Base-by-base conservation (phyloP, 1,140 invertebrate genomes). In the Psix sp. region DNA sequence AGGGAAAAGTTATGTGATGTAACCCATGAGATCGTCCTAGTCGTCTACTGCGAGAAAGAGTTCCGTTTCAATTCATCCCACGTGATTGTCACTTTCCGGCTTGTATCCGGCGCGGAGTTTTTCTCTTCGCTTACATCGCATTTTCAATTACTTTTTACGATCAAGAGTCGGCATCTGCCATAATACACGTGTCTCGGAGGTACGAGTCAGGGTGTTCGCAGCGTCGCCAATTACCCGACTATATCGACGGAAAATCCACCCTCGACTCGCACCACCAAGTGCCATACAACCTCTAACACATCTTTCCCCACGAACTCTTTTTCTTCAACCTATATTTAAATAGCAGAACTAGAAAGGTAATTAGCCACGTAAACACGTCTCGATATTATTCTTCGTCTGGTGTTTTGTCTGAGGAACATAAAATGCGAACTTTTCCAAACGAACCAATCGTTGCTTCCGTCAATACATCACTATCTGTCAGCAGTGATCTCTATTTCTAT, bases 41-140 rank as follows among this genome's bases (percentile, higher is more conserved):
- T 52, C 74, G 80, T 83, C 80, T 78, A 80, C 81, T 82, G 84
- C 84, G 81, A 83, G 77, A 79, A 75, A 77, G 73, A 39, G 75
- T 78, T 52, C 71, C 60, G 80, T 49, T 75, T 54, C 74, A 77
- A 80, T 77, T 57, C 63, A 29, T 62, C 63, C 49, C 48, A 66
- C 33, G 74, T 84, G 83, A 85, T 85, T 85, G 84, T 85, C 84
- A 85, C 83, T 85, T 85, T 84, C 84, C 84, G 84, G 84, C 78
- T 39, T 42, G 68, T 79, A 79, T 85, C 82, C 80, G 80, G 79
- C 43, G 52, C 74, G 52, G 21, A 68, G 52, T 82, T 82, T 83
- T 82, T 81, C 80, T 80, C 71, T 57, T 71, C 66, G 65, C 52
- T 76, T 81, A 79, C 70, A 65, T 80, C 76, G 79, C 72, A 67